phyloP scores from a whole-genome alignment of 1,140 invertebrate genomes.

The Neodiprion fabricii region DNA sequence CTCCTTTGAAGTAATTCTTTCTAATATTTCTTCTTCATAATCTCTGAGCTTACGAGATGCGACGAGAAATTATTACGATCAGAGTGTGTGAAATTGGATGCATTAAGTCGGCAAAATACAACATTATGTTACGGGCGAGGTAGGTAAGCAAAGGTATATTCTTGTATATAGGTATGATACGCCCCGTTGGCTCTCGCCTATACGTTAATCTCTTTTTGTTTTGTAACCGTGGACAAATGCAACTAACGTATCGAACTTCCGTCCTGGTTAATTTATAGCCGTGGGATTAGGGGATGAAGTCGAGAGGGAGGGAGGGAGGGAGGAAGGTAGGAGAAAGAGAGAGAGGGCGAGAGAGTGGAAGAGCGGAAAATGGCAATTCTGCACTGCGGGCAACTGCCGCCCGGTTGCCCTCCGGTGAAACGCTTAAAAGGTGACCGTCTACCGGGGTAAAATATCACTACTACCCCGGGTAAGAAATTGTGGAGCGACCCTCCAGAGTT shows the following conservation, averaged over 20 bases:
- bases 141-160: too few relatives aligned
- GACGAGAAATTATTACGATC: too few relatives aligned
- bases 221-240: slow-evolving; percentile 42
- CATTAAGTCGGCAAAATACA: too few relatives aligned
- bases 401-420: slow-evolving; percentile 30
- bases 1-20: too few relatives aligned
- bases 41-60: too few relatives aligned
- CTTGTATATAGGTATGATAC: neutral
- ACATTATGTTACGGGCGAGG: too few relatives aligned
- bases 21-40: too few relatives aligned
- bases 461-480: slow-evolving; percentile 42
- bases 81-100: too few relatives aligned
- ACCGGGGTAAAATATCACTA: slow-evolving; percentile 49
- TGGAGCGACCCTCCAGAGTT: slow-evolving; percentile 32
- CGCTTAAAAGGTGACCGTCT: slow-evolving; percentile 44
- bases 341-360: slow-evolving; percentile 19
- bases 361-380: slow-evolving; percentile 50
- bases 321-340: slow-evolving; percentile 40
- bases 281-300: slow-evolving; percentile 37
- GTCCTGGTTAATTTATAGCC: slow-evolving; percentile 47
- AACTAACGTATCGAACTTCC: slow-evolving; percentile 49
- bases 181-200: neutral
- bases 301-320: slow-evolving; percentile 23
- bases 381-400: slow-evolving; percentile 45
- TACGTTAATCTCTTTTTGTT: slow-evolving; percentile 33